phyloP scores from a whole-genome alignment of 2,113 vertebrate genomes.

The Rana temporaria region DNA sequence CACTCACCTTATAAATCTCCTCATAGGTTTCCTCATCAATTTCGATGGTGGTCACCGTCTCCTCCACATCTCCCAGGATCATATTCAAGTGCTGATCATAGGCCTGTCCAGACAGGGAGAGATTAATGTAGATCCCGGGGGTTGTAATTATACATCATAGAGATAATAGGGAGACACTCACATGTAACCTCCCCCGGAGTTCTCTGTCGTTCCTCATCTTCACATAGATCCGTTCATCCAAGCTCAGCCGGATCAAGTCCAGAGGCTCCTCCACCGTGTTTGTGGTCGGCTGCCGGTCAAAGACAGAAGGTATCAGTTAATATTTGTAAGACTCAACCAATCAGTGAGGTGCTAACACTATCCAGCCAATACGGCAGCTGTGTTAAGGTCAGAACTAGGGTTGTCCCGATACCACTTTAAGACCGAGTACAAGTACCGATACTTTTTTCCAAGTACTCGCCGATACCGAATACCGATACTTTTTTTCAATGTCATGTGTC shows the following conservation, averaged over 20 bases:
- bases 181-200: conserved; percentile 91
- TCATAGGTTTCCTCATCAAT: conserved; percentile 99
- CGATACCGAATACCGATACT: too few relatives aligned
- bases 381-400: too few relatives aligned
- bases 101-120: conserved; percentile 73
- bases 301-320: conserved; percentile 32
- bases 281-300: conserved; percentile 84
- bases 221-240: conserved; percentile 96
- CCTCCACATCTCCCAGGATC: conserved; percentile 97
- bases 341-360: too few relatives aligned
- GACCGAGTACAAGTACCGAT: too few relatives aligned
- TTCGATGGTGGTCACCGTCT: conserved; percentile 98
- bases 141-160: background rate
- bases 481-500: too few relatives aligned
- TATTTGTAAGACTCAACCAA: too few relatives aligned
- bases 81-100: conserved; percentile 99
- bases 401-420: too few relatives aligned
- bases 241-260: conserved; percentile 94
- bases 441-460: too few relatives aligned
- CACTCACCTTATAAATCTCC: conserved; percentile 81
- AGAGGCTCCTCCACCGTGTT: conserved; percentile 96
- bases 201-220: conserved; percentile 98
- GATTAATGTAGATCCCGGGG: background rate
- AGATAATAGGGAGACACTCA: conserved; percentile 70
- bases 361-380: too few relatives aligned